Base-by-base conservation (phyloP, 1,140 invertebrate species). In the Drosophila murphyi region DNA sequence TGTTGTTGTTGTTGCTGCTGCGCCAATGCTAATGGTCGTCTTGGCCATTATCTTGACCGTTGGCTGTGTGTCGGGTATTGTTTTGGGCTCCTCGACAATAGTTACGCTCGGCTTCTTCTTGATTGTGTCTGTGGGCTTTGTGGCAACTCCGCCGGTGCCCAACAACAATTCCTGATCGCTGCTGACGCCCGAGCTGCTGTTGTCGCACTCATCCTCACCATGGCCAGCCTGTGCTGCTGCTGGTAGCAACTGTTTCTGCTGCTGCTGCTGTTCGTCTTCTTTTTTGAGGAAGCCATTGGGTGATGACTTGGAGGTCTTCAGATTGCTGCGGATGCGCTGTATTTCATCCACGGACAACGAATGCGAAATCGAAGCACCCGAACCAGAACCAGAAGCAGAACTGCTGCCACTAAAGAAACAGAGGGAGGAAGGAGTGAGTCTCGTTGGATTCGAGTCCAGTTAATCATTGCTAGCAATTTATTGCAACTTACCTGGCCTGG, bases 311-410 rank as follows among this genome's bases (percentile, higher is more conserved):
- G 96, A 97, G 55, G 95, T 96, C 91, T 97, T 97, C 29, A 98
- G 93, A 83, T 96, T 95, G 51, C 96, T 96, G 67, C 96, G 94
- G 48, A 96, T 96, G 92, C 96, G 97, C 89, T 97, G 96, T 54
- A 97, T 97, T 92, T 97, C 97, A 83, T 97, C 96, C 47, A 97
- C 96, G 60, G 96, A 97, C 92, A 97, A 96, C 41, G 96, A 97
- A 87, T 97, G 96, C 41, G 96, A 96, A 88, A 97, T 94, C 3
- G 96, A 96, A 51, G 95, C 94, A 32, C 80, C 83, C 3, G 65
- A 69, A 54, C 82, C 83, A 31, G 96, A 96, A 2, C 81, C 81
- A 29, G 96, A 96, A 3, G 95, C 95, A 43, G 94, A 95, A 90
- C 95, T 95, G 92, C 73, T 94, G 93, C 80, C 88, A 67, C 86